Evolutionary conservation across 2,888 invertebrate species (phyloP), one percentile per base, ranked within the genome.

Genomic region (Brachypalpus laphriformis): DNA sequence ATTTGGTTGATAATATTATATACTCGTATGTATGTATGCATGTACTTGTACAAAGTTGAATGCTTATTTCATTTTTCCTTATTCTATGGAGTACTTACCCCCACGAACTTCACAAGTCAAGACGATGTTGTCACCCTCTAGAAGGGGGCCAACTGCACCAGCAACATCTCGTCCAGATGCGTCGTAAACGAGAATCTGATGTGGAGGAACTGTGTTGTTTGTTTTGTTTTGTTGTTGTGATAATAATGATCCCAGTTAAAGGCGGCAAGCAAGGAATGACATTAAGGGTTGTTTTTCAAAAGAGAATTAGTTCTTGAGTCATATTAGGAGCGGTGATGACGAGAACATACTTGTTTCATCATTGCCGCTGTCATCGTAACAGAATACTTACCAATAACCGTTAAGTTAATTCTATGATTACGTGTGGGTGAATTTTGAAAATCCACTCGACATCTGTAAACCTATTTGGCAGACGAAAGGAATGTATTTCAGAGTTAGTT

Each of bases 391-490:
- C 98, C 97, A 91, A 97, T 96, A 89, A 98, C 97, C 89, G 97
- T 96, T 88, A 98, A 94, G 91, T 96, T 96, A 91, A 97, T 96
- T 90, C 96, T 96, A 91, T 97, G 96, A 92, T 97, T 97, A 89
- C 97, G 94, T 11, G 97, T 97, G 31, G 97, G 97, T 7, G 97
- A 96, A 90, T 96, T 97, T 89, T 96, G 95, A 92, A 97, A 98
- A 92, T 98, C 97, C 34, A 98, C 97, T 86, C 98, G 93, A 92
- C 98, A 98, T 88, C 97, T 93, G 92, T 98, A 98, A 76, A 95
- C 92, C 92, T 92, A 88, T 81, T 86, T 78, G 66, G 49, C 65
- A 59, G 63, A 49, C 14, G 16, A 59, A 1, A 63, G 40, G 14
- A 22, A 54, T 16, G 16, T 18, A 11, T 34, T 14, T n/a, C 2